Conservation (phyloP, 1,140 invertebrate genomes). For the Zophobas atratus region DNA sequence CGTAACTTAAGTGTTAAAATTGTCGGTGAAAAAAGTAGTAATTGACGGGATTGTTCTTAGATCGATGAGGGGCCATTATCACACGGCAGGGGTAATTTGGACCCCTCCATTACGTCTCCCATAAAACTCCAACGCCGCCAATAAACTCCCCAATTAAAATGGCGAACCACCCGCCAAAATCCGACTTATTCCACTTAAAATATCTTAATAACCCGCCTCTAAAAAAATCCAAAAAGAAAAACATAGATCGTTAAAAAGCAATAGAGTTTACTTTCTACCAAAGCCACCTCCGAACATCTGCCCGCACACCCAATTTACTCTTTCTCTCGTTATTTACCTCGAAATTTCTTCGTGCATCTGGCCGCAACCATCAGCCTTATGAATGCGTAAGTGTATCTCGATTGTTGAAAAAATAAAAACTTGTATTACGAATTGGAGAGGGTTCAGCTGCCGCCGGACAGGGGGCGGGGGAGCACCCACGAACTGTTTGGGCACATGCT, state of each 20-base stretch:
- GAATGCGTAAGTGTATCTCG: conserved; percentile 21
- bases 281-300: conserved; percentile 14
- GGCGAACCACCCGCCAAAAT: background rate
- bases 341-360: conserved; percentile 17
- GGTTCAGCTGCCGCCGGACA: conserved; percentile 10
- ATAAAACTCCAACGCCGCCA: background rate
- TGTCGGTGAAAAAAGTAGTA: conserved; percentile 52
- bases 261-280: conserved; percentile 37
- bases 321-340: conserved; percentile 39
- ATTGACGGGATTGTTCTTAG: conserved; percentile 57
- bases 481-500: conserved; percentile 30
- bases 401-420: conserved; percentile 16
- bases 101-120: background rate
- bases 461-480: background rate
- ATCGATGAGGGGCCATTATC: conserved; percentile 48
- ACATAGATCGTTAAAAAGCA: conserved; percentile 36
- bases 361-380: background rate
- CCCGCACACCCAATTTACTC: conserved; percentile 32
- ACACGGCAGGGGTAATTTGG: conserved; percentile 32
- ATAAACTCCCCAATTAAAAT: conserved; percentile 11
- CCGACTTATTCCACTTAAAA: too few species aligned
- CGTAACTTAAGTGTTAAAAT: conserved; percentile 56
- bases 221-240: background rate
- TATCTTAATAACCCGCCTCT: too few species aligned
- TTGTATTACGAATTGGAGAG: conserved; percentile 31